Evolutionary conservation across 2,797 vertebrate genomes (phyloP).

Genomic region (Malurus splendens): DNA sequence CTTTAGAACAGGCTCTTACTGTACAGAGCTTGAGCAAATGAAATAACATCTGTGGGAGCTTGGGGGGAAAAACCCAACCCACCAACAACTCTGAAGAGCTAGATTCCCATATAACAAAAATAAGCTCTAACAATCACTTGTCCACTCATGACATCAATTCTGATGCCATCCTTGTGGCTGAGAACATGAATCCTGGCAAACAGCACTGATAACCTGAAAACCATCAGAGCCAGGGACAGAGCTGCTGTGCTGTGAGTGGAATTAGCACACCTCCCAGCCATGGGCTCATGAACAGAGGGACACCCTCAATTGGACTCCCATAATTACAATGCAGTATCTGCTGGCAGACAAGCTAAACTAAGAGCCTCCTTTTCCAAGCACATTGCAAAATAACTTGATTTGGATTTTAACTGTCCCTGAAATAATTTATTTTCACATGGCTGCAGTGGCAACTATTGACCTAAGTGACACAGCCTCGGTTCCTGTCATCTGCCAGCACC

Average conservation of each 20-base stretch:
- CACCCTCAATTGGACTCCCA: background rate
- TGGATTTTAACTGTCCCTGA: background rate
- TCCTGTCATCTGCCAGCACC: background rate
- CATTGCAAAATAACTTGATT: background rate
- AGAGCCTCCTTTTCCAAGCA: background rate
- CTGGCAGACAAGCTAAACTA: background rate
- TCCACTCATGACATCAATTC: background rate
- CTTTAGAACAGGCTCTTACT: background rate
- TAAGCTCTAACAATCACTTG: background rate
- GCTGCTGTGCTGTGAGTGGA: background rate
- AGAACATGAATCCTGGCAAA: background rate
- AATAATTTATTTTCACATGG: background rate
- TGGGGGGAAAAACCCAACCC: rapidly evolving
- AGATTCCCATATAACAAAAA: background rate
- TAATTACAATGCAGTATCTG: rapidly evolving
- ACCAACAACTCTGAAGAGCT: background rate
- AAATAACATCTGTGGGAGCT: background rate
- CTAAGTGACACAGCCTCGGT: background rate
- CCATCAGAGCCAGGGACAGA: background rate
- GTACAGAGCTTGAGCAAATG: background rate
- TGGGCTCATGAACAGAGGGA: rapidly evolving
- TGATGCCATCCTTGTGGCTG: no score
- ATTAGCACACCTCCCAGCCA: background rate
- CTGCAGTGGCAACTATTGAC: background rate
- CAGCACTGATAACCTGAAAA: background rate